A percentile compares a stretch with the other conserved stretches of the same genome.
phyloP scores from a whole-genome alignment of 1,140 invertebrate species.

The Triops cancriformis region DNA sequence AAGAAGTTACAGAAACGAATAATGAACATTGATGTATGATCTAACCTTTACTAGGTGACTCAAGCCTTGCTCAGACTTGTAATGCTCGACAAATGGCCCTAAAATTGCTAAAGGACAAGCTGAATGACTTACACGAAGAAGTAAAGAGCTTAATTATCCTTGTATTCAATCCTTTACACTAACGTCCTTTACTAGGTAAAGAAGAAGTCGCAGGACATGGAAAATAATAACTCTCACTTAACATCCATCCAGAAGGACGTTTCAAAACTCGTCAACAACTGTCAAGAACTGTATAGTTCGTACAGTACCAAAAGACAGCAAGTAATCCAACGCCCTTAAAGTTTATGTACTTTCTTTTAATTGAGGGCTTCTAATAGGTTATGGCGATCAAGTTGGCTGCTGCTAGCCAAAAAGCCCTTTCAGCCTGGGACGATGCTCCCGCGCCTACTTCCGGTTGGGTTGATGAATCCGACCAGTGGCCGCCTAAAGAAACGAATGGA shows the following conservation, averaged over 20 bases:
- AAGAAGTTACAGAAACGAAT: neutral
- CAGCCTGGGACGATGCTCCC: constrained; percentile 35
- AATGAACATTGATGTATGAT: neutral
- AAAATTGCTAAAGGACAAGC: constrained; percentile 73
- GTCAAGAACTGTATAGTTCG: constrained; percentile 48
- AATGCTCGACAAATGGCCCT: constrained; percentile 54
- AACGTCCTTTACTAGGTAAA: constrained; percentile 28
- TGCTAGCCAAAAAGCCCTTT: neutral
- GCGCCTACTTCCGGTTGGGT: constrained; percentile 30
- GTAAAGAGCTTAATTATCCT: constrained; percentile 38
- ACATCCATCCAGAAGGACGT: constrained; percentile 56
- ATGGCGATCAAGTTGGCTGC: constrained; percentile 42
- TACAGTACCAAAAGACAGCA: constrained; percentile 51
- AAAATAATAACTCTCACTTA: constrained; percentile 69
- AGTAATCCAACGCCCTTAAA: constrained; percentile 32
- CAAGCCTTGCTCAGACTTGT: neutral
- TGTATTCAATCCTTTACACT: neutral
- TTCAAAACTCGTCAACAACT: constrained; percentile 48
- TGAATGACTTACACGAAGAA: constrained; percentile 52
- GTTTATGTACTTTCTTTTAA: neutral
- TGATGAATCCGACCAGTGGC: constrained; percentile 29
- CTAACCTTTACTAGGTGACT: neutral
- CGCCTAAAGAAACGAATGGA: neutral
- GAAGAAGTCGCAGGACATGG: constrained; percentile 37
- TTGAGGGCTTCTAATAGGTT: constrained; percentile 32